Evolutionary conservation across 2,888 invertebrate species (phyloP).

Genomic region (Agonopterix arenella): DNA sequence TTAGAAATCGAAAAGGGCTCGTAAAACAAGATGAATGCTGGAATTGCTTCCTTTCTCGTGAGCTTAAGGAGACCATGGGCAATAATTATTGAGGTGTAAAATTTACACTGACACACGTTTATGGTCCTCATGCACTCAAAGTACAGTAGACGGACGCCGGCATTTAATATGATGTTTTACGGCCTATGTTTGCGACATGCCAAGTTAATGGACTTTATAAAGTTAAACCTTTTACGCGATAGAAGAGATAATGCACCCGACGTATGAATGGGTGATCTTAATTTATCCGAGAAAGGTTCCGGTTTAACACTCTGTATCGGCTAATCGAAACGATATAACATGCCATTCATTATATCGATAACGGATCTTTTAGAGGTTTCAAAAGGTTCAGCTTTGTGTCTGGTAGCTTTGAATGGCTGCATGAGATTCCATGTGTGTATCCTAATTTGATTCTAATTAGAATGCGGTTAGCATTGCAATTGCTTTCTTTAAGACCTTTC

Average conservation of each 20-base stretch:
- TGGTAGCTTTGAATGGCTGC: no score
- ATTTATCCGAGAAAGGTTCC: conserved; percentile 66
- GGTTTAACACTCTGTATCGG: conserved; percentile 53
- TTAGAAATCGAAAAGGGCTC: conserved; percentile 52
- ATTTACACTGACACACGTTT: conserved; percentile 58
- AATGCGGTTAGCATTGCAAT: no score
- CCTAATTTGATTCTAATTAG: no score
- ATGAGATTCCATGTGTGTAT: no score
- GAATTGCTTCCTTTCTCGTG: conserved; percentile 56
- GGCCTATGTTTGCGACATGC: conserved; percentile 51
- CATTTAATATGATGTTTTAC: conserved; percentile 50
- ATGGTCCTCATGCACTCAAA: conserved; percentile 19
- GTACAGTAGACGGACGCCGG: conserved; percentile 23
- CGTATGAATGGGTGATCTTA: conserved; percentile 72
- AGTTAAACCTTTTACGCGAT: conserved; percentile 58
- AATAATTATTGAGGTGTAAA: conserved; percentile 62
- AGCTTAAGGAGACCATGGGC: conserved; percentile 33
- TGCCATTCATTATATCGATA: conserved; percentile 57
- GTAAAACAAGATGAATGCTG: conserved; percentile 53
- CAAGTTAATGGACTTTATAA: conserved; percentile 60
- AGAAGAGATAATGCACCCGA: conserved; percentile 55
- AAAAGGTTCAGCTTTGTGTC: neutral
- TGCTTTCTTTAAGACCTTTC: no score
- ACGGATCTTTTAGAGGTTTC: conserved; percentile 12
- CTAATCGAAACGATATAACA: conserved; percentile 62